Conservation (phyloP, 1,140 invertebrate species). For the Drosophila chauvacae region DNA sequence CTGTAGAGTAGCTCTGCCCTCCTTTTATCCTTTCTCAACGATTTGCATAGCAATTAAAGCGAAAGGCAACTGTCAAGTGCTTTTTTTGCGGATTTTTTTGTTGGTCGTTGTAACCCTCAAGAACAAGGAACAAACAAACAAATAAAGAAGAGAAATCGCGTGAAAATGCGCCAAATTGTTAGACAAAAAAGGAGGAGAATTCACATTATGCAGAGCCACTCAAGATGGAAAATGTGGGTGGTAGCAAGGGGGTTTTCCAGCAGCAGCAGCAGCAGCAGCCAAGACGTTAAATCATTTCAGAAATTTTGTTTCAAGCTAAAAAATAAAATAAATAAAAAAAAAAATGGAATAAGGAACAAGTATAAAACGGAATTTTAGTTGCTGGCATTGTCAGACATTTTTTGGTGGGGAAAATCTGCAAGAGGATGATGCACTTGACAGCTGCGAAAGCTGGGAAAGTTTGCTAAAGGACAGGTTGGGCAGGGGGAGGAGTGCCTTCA, state of each 20-base stretch:
- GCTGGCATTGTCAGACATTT: constrained; percentile 43
- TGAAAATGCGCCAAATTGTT: constrained; percentile 81
- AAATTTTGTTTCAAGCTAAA: constrained; percentile 43
- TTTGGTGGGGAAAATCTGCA: neutral
- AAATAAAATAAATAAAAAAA: neutral
- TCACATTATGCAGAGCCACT: constrained; percentile 62
- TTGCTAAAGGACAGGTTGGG: constrained; percentile 6
- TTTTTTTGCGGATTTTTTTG: constrained; percentile 8
- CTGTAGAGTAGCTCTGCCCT: neutral
- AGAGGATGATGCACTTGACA: constrained; percentile 64
- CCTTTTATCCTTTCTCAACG: constrained; percentile 5
- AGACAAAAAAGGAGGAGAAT: constrained; percentile 43
- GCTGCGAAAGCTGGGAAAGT: constrained; percentile 47
- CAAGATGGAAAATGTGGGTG: neutral
- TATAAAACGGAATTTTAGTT: constrained; percentile 57
- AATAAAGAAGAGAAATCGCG: constrained; percentile 60
- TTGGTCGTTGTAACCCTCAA: neutral
- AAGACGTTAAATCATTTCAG: constrained; percentile 64
- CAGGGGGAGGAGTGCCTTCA: constrained; percentile 7
- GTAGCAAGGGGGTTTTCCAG: neutral
- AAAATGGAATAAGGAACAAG: neutral
- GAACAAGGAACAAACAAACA: constrained; percentile 59
- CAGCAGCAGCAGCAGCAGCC: constrained; percentile 5
- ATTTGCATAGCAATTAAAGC: constrained; percentile 77
- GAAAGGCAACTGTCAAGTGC: constrained; percentile 67